A percentile compares a stretch with the other conserved stretches of the same genome.
phyloP scores from a whole-genome alignment of 2,888 invertebrate species.

The Marasmarcha lunaedactyla region DNA sequence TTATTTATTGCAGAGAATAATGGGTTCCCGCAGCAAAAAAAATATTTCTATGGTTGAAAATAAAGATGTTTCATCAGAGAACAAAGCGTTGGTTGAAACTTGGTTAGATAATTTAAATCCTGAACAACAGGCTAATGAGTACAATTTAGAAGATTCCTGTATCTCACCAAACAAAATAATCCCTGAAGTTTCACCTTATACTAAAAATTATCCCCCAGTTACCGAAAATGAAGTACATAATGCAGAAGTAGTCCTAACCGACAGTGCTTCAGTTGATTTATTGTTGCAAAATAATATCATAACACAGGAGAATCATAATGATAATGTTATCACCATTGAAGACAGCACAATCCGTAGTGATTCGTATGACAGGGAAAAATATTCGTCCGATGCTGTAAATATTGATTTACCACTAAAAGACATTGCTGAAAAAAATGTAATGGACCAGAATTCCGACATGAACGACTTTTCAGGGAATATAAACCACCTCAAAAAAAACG shows the following conservation, averaged over 20 bases:
- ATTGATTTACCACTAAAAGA: slow-evolving; percentile 6
- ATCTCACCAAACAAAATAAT: slow-evolving; percentile 1
- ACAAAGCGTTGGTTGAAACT: slow-evolving; percentile 7
- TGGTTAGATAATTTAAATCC: slow-evolving; percentile 9
- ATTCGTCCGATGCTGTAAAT: background rate
- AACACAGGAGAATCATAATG: slow-evolving; percentile 1
- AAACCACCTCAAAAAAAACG: too few relatives aligned
- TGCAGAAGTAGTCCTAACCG: slow-evolving; percentile 6
- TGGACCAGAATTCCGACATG: too few relatives aligned
- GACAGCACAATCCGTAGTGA: too few relatives aligned
- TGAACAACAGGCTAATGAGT: slow-evolving; percentile 8
- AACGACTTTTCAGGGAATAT: background rate
- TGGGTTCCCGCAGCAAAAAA: slow-evolving; percentile 10
- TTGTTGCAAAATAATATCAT: slow-evolving; percentile 6
- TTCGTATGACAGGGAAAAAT: background rate
- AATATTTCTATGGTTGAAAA: too few relatives aligned
- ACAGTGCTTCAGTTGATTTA: slow-evolving; percentile 5
- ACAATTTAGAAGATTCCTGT: slow-evolving; percentile 7
- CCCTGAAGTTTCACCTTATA: background rate
- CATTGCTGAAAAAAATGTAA: slow-evolving; percentile 5
- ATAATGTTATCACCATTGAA: slow-evolving; percentile 2
- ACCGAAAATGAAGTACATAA: too few relatives aligned
- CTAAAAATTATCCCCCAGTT: too few relatives aligned
- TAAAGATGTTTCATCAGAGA: too few relatives aligned
- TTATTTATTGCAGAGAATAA: slow-evolving; percentile 8